These are phyloP conservation scores for Lepidothrix coronata DNA, from an alignment of 2,113 vertebrate genomes.

Conservation along the genomic window DNA sequence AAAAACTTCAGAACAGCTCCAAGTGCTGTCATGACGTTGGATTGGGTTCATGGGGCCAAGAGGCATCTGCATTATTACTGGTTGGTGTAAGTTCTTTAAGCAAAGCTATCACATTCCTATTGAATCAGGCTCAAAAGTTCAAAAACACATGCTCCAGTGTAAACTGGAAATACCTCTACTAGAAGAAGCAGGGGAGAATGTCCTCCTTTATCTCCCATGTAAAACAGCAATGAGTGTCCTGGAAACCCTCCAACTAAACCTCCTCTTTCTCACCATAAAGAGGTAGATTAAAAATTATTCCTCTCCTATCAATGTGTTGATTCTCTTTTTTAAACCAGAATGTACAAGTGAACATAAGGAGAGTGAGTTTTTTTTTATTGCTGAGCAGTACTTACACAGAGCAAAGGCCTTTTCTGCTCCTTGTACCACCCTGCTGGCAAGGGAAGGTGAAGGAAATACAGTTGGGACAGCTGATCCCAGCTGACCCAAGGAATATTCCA, in stretches of 20 bases:
- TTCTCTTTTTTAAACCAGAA: neutral
- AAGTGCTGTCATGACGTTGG: neutral
- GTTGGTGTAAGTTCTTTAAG: neutral
- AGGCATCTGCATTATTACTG: neutral
- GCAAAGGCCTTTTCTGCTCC: neutral
- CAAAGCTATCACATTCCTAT: neutral
- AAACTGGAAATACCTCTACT: neutral
- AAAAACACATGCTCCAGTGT: neutral
- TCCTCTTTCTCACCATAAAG: neutral
- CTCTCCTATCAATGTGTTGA: neutral
- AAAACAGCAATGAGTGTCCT: neutral
- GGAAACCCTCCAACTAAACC: neutral
- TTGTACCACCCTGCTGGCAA: neutral
- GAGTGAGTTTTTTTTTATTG: neutral
- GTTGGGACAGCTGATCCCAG: neutral
- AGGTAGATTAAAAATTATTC: neutral
- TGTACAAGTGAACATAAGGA: neutral
- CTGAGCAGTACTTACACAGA: neutral
- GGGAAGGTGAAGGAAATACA: neutral
- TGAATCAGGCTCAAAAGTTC: neutral
- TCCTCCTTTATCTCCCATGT: neutral
- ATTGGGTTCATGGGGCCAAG: neutral
- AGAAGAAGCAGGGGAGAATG: neutral
- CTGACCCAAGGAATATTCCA: neutral
- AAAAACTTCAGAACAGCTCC: neutral